Percentiles rank a stretch among this genome's conserved stretches.
Conservation (phyloP, 2,113 vertebrate species). For the Tapirus terrestris region DNA sequence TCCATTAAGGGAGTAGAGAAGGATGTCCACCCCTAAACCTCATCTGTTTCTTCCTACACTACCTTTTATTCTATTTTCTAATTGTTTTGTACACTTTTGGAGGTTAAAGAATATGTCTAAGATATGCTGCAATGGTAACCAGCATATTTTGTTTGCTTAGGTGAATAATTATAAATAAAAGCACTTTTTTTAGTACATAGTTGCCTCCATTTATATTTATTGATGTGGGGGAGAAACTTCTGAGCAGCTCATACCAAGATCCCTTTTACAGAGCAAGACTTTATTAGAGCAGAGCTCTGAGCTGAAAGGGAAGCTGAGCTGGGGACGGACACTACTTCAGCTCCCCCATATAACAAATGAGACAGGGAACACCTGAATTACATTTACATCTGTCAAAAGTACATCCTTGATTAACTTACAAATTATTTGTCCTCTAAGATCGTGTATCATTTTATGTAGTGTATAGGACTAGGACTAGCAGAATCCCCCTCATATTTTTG, state of each 20-base stretch:
- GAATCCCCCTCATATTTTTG: not conserved
- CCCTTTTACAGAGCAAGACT: not conserved
- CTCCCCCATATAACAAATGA: not conserved
- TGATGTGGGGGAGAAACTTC: not conserved
- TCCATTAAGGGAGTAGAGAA: not conserved
- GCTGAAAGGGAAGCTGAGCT: not conserved
- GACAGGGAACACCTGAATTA: not conserved
- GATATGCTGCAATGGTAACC: not conserved
- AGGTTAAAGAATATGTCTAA: not conserved
- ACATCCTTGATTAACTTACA: not conserved
- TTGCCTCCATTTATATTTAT: conserved; percentile 31
- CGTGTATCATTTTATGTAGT: not conserved
- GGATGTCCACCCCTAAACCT: not conserved
- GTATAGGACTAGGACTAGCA: not conserved
- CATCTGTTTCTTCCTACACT: not conserved
- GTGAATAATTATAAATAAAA: conserved; percentile 10
- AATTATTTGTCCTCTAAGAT: not conserved
- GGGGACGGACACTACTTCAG: not conserved
- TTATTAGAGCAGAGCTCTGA: not conserved
- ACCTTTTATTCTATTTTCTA: conserved; percentile 27
- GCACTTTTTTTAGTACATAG: conserved; percentile 5
- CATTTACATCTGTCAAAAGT: not conserved
- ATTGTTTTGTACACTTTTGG: not conserved
- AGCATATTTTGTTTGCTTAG: conserved; percentile 13
- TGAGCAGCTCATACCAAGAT: not conserved